These are phyloP conservation scores for Whitmania pigra DNA, from an alignment of 1,140 invertebrate species.

Conservation along the genomic window DNA sequence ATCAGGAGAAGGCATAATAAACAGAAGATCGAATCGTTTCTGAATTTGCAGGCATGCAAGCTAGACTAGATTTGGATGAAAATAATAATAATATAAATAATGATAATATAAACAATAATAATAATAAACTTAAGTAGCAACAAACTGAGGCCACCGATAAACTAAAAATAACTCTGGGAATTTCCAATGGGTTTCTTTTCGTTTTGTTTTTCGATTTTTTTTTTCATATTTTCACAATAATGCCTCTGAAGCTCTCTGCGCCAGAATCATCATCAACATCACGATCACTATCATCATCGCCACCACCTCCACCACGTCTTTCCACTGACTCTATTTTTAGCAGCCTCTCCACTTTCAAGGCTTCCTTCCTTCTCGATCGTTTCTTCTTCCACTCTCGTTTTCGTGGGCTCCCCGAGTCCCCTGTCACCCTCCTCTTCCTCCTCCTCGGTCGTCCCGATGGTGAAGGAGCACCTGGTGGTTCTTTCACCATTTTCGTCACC, in stretches of 20 bases:
- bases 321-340: background rate
- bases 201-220: too few species aligned
- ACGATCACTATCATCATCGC: constrained; percentile 2
- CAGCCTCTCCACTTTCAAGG: background rate
- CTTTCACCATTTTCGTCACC: background rate
- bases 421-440: background rate
- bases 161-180: too few species aligned
- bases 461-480: background rate
- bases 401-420: background rate
- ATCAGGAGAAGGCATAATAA: too few species aligned
- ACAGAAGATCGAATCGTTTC: too few species aligned
- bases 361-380: background rate
- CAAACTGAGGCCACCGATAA: too few species aligned
- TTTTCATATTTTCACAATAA: background rate
- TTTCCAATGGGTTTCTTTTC: too few species aligned
- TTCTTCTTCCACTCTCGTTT: background rate
- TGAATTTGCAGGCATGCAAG: too few species aligned
- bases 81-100: too few species aligned
- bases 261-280: constrained; percentile 5
- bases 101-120: too few species aligned
- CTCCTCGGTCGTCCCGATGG: background rate
- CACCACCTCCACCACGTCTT: constrained; percentile 1
- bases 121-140: too few species aligned
- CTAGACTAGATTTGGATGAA: too few species aligned
- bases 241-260: background rate